phyloP scores from a whole-genome alignment of 92 coral and sea anemone genomes.

The Bergia puertoricense region DNA sequence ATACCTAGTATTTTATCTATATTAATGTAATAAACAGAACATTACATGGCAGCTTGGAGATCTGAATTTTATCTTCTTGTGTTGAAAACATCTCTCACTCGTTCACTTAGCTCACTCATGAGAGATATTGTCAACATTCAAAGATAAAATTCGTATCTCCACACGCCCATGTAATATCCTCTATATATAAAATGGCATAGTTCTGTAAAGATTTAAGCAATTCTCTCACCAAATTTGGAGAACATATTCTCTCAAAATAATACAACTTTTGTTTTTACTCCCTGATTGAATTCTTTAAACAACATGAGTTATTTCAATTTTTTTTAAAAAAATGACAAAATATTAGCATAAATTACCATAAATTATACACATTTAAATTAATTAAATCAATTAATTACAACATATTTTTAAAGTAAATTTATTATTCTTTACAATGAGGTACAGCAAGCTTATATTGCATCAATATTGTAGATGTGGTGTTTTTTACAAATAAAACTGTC shows the following conservation, averaged over 20 bases:
- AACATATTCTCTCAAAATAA: neutral
- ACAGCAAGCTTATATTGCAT: neutral
- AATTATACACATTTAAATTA: neutral
- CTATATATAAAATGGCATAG: constrained; percentile 1
- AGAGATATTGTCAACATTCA: too few species aligned
- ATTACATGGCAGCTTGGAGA: too few species aligned
- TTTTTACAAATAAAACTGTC: constrained; percentile 22
- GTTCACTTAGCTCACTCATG: too few species aligned
- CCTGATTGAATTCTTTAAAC: neutral
- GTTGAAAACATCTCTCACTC: too few species aligned
- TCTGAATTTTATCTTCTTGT: too few species aligned
- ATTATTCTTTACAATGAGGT: constrained; percentile 20
- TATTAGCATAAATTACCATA: neutral
- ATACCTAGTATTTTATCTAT: too few species aligned
- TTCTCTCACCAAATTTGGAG: neutral
- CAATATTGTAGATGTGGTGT: neutral
- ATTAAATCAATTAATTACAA: constrained; percentile 7
- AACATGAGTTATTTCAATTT: constrained; percentile 10
- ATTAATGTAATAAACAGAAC: too few species aligned
- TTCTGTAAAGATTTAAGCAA: neutral
- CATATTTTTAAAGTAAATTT: constrained; percentile 18
- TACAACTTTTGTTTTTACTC: constrained; percentile 16
- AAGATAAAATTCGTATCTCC: too few species aligned
- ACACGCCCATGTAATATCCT: too few species aligned
- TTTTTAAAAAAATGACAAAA: neutral